phyloP scores from a whole-genome alignment of 2,888 invertebrate species.

The Netelia fuscicornis region DNA sequence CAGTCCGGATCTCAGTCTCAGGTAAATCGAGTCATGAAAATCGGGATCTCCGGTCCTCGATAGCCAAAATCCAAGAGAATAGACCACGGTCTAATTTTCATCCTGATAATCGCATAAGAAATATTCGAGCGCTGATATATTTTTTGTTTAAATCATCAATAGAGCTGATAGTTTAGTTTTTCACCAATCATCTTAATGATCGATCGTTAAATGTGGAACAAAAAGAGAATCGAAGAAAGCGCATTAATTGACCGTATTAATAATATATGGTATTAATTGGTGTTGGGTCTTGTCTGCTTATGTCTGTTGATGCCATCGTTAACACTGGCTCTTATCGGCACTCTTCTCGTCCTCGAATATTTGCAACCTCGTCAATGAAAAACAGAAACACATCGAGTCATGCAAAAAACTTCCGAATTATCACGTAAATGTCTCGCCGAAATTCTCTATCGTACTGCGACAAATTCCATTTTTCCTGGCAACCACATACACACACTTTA shows the following conservation, averaged over 20 bases:
- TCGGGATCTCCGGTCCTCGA: conserved; percentile 19
- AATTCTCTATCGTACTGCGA: not conserved
- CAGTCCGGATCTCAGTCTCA: conserved; percentile 95
- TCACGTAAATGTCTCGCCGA: conserved; percentile 1
- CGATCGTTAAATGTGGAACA: conserved; percentile 56
- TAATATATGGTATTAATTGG: conserved; percentile 79
- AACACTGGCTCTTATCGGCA: conserved; percentile 69
- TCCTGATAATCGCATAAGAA: not conserved
- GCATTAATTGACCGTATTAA: conserved; percentile 67
- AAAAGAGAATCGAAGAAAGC: conserved; percentile 38
- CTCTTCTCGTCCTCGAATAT: conserved; percentile 39
- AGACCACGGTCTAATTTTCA: conserved; percentile 40
- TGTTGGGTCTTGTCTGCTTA: conserved; percentile 80
- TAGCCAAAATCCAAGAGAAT: conserved; percentile 19
- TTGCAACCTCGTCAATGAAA: conserved; percentile 21
- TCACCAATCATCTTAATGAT: conserved; percentile 55
- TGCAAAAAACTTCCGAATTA: not conserved
- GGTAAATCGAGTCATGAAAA: conserved; percentile 86
- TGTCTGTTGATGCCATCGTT: conserved; percentile 74
- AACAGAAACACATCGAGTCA: not conserved
- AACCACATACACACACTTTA: conserved; percentile 35
- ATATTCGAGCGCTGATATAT: conserved; percentile 33
- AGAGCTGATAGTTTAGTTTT: conserved; percentile 56
- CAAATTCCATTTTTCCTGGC: conserved; percentile 15
- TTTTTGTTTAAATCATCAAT: conserved; percentile 35